Conservation (phyloP, 2,113 vertebrate genomes). For the Hippocampus mohnikei region DNA sequence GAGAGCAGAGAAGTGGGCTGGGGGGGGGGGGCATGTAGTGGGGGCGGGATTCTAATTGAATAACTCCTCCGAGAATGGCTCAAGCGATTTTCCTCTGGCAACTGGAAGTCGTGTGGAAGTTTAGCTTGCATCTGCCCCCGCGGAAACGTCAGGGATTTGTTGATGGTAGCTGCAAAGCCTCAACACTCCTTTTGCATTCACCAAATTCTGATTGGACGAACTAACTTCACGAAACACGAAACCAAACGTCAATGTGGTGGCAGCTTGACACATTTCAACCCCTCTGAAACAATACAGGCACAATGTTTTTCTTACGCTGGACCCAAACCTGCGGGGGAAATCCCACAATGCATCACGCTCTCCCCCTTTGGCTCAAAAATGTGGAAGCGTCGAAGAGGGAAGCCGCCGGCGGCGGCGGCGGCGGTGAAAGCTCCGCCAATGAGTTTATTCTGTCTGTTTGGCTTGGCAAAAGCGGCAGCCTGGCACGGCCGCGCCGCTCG, state of each 20-base stretch:
- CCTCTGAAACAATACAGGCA: slow-evolving; percentile 31
- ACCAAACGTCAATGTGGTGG: neutral
- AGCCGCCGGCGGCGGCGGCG: neutral
- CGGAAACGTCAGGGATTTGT: slow-evolving; percentile 57
- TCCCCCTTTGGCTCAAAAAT: slow-evolving; percentile 15
- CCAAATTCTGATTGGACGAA: slow-evolving; percentile 3
- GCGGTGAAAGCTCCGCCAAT: slow-evolving; percentile 33
- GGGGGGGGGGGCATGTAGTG: slow-evolving; percentile 28
- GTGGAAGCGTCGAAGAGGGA: slow-evolving; percentile 29
- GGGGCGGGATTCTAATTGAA: slow-evolving; percentile 73
- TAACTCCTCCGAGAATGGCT: slow-evolving; percentile 65
- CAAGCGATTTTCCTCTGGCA: slow-evolving; percentile 54
- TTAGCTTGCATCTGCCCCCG: slow-evolving; percentile 43
- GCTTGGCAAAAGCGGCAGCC: slow-evolving; percentile 55
- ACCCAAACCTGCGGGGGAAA: slow-evolving; percentile 29
- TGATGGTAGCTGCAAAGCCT: slow-evolving; percentile 54
- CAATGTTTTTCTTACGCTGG: slow-evolving; percentile 48
- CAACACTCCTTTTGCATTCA: slow-evolving; percentile 26
- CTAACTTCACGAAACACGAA: neutral
- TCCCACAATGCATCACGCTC: slow-evolving; percentile 59
- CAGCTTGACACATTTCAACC: slow-evolving; percentile 39
- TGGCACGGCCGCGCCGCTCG: slow-evolving; percentile 30
- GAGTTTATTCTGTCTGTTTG: slow-evolving; percentile 68
- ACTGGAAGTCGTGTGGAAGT: slow-evolving; percentile 56
- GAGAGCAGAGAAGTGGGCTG: slow-evolving; percentile 14